These are phyloP conservation scores for Procavia capensis DNA, from an alignment of 2,113 vertebrate species.

Conservation along the genomic window DNA sequence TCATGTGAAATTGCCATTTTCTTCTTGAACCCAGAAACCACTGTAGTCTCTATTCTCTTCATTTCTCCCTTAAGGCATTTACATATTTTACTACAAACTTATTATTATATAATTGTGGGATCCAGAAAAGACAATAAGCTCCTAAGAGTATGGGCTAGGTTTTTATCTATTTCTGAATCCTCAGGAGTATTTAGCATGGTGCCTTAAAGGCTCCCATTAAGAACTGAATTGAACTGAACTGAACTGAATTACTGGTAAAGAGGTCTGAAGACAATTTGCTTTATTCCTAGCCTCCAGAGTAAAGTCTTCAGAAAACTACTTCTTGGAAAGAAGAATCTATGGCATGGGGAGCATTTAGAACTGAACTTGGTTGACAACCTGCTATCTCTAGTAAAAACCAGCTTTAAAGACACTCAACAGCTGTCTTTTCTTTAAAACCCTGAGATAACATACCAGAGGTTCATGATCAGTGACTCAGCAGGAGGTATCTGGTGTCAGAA, in stretches of 20 bases:
- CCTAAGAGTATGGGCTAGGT: not conserved
- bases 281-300: conserved; percentile 65
- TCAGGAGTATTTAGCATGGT: conserved; percentile 54
- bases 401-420: conserved; percentile 30
- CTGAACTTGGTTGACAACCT: conserved; percentile 7
- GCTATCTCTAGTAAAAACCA: conserved; percentile 37
- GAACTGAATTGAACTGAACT: conserved; percentile 40
- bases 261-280: conserved; percentile 40
- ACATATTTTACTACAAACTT: conserved; percentile 59
- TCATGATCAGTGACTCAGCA: not conserved
- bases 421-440: conserved; percentile 31
- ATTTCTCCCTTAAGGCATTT: conserved; percentile 9
- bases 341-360: conserved; percentile 59
- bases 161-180: conserved; percentile 55
- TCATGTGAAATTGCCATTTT: conserved; percentile 4
- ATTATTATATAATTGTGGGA: conserved; percentile 23
- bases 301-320: conserved; percentile 61
- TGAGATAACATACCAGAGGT: conserved; percentile 38
- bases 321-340: conserved; percentile 57
- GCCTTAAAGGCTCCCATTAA: conserved; percentile 59
- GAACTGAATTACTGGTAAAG: conserved; percentile 67
- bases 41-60: not conserved
- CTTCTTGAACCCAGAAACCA: conserved; percentile 24
- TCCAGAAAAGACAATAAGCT: conserved; percentile 39
- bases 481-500: not conserved